Percentiles rank a stretch among this genome's conserved stretches.
Evolutionary conservation across 2,113 vertebrate species (phyloP).

Genomic region (Tringa solitaria): DNA sequence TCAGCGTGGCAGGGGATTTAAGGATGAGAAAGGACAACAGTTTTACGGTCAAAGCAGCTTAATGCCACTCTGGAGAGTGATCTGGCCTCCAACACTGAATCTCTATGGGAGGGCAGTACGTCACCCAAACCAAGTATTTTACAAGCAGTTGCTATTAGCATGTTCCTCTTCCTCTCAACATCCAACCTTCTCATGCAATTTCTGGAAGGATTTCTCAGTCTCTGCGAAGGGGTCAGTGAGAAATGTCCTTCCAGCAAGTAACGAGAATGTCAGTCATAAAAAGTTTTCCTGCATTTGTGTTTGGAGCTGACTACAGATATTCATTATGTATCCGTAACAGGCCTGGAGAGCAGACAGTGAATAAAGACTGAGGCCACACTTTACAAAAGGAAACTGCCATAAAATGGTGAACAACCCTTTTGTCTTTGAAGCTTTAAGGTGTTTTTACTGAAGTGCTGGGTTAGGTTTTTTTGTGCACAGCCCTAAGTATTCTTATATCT

Average conservation of each 20-base stretch:
- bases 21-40: not conserved
- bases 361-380: not conserved
- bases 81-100: not conserved
- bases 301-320: not conserved
- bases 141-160: not conserved
- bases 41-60: not conserved
- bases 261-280: not conserved
- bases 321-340: not conserved
- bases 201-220: not conserved
- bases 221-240: not conserved
- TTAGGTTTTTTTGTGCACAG: not conserved
- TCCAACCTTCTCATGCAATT: not conserved
- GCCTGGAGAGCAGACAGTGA: not conserved
- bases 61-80: not conserved
- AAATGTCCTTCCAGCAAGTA: not conserved
- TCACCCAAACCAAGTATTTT: not conserved
- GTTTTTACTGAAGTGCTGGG: not conserved
- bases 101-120: accelerated
- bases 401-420: not conserved
- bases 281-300: not conserved
- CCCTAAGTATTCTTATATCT: not conserved
- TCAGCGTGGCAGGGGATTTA: not conserved
- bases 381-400: not conserved
- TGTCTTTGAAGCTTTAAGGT: not conserved
- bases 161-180: not conserved